Percentiles rank a stretch among this genome's conserved stretches.
These are phyloP conservation scores for Labeo catla DNA, from an alignment of 2,113 vertebrate species.

Conservation along the genomic window DNA sequence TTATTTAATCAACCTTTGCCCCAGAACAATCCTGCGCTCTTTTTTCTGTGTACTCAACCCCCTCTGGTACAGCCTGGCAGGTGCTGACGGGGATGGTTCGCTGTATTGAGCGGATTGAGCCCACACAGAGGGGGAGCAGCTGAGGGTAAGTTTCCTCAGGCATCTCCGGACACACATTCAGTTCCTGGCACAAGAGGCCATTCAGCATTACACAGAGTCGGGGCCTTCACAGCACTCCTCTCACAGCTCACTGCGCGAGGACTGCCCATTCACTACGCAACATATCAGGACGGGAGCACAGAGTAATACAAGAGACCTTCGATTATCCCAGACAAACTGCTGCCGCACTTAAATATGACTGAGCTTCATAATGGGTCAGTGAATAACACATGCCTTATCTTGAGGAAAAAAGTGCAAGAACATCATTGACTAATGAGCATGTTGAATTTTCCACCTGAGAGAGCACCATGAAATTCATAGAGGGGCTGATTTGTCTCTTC, in stretches of 20 bases:
- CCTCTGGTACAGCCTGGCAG: not conserved
- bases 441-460: slow-evolving; percentile 23
- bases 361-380: slow-evolving; percentile 14
- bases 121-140: slow-evolving; percentile 35
- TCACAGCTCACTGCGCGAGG: slow-evolving; percentile 20
- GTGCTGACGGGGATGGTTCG: slow-evolving; percentile 14
- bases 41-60: slow-evolving; percentile 10
- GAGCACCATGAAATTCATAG: not conserved
- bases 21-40: not conserved
- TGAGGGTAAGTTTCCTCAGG: slow-evolving; percentile 36
- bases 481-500: not conserved
- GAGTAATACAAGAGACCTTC: slow-evolving; percentile 19
- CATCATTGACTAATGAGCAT: slow-evolving; percentile 10
- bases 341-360: slow-evolving; percentile 12
- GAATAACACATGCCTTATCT: slow-evolving; percentile 29
- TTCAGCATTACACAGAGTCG: slow-evolving; percentile 31
- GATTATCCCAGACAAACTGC: slow-evolving; percentile 27
- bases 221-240: slow-evolving; percentile 12
- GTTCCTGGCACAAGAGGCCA: slow-evolving; percentile 41
- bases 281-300: not conserved
- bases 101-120: slow-evolving; percentile 26
- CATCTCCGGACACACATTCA: slow-evolving; percentile 36
- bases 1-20: slow-evolving; percentile 40
- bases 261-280: slow-evolving; percentile 21
- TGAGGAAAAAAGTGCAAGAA: not conserved